Evolutionary conservation across 2,888 invertebrate genomes (phyloP).

Genomic region (Dynastes grantii): DNA sequence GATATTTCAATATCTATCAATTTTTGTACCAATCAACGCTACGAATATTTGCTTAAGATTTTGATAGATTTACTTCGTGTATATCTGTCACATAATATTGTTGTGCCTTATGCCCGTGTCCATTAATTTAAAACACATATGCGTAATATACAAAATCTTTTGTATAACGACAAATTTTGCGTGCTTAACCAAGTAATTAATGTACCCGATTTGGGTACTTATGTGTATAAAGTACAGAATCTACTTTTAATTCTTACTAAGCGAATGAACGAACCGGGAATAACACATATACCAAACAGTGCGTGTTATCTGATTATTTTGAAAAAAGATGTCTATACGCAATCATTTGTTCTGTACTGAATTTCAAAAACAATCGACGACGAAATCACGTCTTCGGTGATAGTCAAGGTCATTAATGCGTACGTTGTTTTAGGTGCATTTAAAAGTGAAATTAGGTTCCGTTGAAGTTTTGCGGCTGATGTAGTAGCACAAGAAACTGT

Average conservation of each 20-base stretch:
- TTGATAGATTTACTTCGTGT: no score
- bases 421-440: conserved; percentile 25
- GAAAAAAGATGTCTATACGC: conserved; percentile 10
- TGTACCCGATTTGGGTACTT: background rate
- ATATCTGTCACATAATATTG: no score
- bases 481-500: conserved; percentile 40
- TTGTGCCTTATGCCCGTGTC: no score
- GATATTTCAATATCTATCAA: no score
- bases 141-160: background rate
- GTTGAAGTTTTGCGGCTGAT: background rate
- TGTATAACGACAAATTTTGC: background rate
- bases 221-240: background rate
- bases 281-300: conserved; percentile 47
- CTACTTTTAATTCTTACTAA: conserved; percentile 22
- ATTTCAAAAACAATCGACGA: conserved; percentile 6
- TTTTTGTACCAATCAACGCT: no score
- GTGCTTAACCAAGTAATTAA: background rate
- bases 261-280: conserved; percentile 9
- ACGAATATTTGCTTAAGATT: no score
- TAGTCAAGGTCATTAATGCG: conserved; percentile 34
- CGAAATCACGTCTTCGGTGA: background rate
- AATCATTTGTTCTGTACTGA: conserved; percentile 14
- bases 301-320: conserved; percentile 46
- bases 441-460: conserved; percentile 42
- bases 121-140: no score